phyloP scores from a whole-genome alignment of 2,113 vertebrate species.

The Pholis gunnellus region DNA sequence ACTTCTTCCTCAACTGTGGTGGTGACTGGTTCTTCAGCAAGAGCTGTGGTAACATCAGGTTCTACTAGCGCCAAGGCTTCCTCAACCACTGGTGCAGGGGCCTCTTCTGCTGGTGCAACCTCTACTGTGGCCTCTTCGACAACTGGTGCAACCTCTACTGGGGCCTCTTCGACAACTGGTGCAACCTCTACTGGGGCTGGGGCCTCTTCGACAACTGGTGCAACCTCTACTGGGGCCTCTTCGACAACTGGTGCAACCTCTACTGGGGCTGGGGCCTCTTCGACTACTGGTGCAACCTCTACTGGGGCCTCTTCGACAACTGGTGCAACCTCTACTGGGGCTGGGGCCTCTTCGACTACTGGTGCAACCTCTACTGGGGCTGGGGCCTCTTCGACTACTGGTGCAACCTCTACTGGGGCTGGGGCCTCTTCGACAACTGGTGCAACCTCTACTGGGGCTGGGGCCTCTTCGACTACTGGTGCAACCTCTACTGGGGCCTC shows the following conservation, averaged over 20 bases:
- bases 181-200: conserved; percentile 11
- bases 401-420: background rate
- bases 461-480: conserved; percentile 13
- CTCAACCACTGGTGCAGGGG: background rate
- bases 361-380: conserved; percentile 1
- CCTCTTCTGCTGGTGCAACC: background rate
- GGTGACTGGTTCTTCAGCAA: conserved; percentile 26
- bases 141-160: conserved; percentile 19
- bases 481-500: conserved; percentile 9
- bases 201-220: background rate
- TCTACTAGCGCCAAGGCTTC: background rate
- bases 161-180: conserved; percentile 1
- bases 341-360: background rate
- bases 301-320: background rate
- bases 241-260: background rate
- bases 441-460: too few species aligned
- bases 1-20: conserved; percentile 36
- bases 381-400: background rate
- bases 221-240: conserved; percentile 12
- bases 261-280: background rate
- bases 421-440: background rate
- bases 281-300: background rate
- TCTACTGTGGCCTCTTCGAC: background rate
- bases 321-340: background rate
- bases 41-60: background rate